phyloP scores from a whole-genome alignment of 2,797 vertebrate species.

The Dallia pectoralis region DNA sequence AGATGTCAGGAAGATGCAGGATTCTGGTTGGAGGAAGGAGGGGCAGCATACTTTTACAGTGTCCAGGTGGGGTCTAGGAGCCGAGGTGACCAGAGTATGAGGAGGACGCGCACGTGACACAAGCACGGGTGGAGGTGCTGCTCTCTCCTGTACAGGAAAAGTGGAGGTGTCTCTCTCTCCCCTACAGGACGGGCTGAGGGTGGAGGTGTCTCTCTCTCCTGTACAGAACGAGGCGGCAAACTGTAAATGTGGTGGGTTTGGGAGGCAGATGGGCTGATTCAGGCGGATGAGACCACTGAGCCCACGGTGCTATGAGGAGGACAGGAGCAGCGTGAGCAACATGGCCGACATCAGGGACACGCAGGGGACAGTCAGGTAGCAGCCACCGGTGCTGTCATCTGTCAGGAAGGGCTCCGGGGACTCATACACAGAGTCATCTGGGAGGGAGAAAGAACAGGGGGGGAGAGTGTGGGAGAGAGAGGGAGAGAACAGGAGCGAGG shows the following conservation, averaged over 20 bases:
- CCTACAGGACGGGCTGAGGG: not conserved
- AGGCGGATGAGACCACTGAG: not conserved
- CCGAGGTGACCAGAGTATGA: not conserved
- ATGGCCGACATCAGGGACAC: slow-evolving; percentile 26
- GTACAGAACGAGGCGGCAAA: not conserved
- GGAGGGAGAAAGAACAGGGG: not conserved
- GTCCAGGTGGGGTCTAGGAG: slow-evolving; percentile 10
- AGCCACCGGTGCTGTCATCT: slow-evolving; percentile 74
- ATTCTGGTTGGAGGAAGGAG: not conserved
- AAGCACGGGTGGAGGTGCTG: not conserved
- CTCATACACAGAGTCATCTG: slow-evolving; percentile 80
- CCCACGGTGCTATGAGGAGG: slow-evolving; percentile 30
- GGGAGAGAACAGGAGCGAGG: not conserved
- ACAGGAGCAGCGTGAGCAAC: slow-evolving; percentile 30
- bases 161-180: not conserved
- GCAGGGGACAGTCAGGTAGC: slow-evolving; percentile 14
- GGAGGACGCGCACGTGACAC: too few species aligned
- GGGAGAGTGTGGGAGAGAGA: not conserved
- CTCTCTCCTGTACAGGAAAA: too few species aligned
- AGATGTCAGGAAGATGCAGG: slow-evolving; percentile 6
- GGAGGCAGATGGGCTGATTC: not conserved
- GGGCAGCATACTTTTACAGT: not conserved
- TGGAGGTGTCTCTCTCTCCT: not conserved
- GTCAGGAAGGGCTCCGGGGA: slow-evolving; percentile 83
- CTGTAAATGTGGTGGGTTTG: not conserved